Evolutionary conservation across 2,888 invertebrate genomes (phyloP), one percentile per base, ranked within the genome.

Genomic region (Drosophila borborema): DNA sequence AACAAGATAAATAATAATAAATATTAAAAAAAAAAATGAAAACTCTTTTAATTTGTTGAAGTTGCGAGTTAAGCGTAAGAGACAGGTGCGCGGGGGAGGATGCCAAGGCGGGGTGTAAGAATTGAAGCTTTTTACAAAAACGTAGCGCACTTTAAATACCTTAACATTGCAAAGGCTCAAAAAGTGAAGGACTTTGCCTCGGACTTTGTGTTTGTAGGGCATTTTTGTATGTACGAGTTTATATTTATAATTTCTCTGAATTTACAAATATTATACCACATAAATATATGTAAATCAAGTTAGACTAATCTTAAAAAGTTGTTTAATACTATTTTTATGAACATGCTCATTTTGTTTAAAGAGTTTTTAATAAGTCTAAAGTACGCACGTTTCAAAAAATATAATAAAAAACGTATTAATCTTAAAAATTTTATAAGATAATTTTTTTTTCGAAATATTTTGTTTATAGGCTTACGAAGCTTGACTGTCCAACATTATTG

Each of bases 31-130:
- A 66, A 58, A 23, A 53, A 38, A n/a, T 48, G n/a, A 54, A 73
- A 62, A 59, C 59, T 45, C 58, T 71, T 74, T 66, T 66, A 74
- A 77, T 74, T 67, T 74, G 79, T 46, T 40, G 64, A 51, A 58
- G 64, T 54, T 49, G 49, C 18, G 49, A n/a, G 49, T 18, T 34
- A 31, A 49, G 40, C 20, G 18, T 18, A 28, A 41, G 49, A 18
- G 31, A 56, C 18, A n/a, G 34, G 56, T 43, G 46, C 20, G 38
- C 53, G 23, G 56, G 18, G 34, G 34, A 49, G 31, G 46, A 49
- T 45, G 58, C 55, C 34, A 20, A 64, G 59, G 53, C 61, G 64
- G 23, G 54, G 60, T 66, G 71, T 14, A 34, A 14, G 4, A 34
- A 14, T 12, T 8, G n/a, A 12, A 8, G 36, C 18, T 34, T 7